phyloP scores from a whole-genome alignment of 2,888 invertebrate species.

The Portevinia maculata region DNA sequence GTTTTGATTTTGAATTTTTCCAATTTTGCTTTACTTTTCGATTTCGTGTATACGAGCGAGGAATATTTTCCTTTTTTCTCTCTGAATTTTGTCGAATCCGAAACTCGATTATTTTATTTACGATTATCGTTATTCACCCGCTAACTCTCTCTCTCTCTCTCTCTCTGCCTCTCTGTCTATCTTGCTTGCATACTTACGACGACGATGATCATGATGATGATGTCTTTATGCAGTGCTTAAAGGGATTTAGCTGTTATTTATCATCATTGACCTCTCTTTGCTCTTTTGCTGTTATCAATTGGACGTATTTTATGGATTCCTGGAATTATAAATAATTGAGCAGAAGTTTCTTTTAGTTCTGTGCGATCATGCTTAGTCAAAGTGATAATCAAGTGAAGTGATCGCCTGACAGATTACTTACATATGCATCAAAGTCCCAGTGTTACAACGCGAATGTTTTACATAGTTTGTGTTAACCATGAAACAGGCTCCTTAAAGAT shows the following conservation, averaged over 20 bases:
- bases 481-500: constrained; percentile 64
- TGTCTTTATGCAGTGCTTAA: constrained; percentile 49
- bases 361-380: constrained; percentile 40
- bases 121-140: constrained; percentile 56
- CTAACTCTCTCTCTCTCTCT: constrained; percentile 31
- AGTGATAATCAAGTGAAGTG: constrained; percentile 43
- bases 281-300: constrained; percentile 23
- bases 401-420: constrained; percentile 23
- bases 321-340: constrained; percentile 4
- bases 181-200: not conserved
- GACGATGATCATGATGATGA: constrained; percentile 17
- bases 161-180: not conserved
- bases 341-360: constrained; percentile 36
- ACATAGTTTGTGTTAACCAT: constrained; percentile 24
- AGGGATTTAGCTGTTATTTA: constrained; percentile 49
- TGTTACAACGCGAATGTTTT: constrained; percentile 34
- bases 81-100: constrained; percentile 47
- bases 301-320: constrained; percentile 25
- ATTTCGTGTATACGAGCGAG: constrained; percentile 26
- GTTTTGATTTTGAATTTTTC: constrained; percentile 23
- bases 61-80: constrained; percentile 38
- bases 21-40: constrained; percentile 42
- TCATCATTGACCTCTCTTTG: constrained; percentile 39
- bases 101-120: constrained; percentile 53
- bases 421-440: constrained; percentile 1